phyloP scores from a whole-genome alignment of 2,113 vertebrate genomes.

The Rhabdornis inornatus region DNA sequence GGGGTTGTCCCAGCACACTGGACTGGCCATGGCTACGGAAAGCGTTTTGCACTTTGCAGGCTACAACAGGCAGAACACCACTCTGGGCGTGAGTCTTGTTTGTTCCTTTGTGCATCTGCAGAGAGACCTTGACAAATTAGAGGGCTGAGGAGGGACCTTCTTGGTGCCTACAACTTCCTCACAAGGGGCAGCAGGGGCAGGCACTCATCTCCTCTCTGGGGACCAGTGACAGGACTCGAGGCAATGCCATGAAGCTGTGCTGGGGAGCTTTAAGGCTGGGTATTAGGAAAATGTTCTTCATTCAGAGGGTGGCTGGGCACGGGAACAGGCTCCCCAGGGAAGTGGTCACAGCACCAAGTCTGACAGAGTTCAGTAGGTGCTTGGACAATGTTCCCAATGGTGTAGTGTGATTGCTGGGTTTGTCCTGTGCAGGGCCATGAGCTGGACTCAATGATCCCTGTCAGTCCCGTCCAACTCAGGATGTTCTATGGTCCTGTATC shows the following conservation, averaged over 20 bases:
- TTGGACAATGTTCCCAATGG: neutral
- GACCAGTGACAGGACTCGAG: neutral
- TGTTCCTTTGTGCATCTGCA: neutral
- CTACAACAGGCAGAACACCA: constrained; percentile 93
- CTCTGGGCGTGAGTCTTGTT: constrained; percentile 86
- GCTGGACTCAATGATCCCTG: neutral
- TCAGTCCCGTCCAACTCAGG: neutral
- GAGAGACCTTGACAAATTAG: neutral
- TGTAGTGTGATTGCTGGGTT: neutral
- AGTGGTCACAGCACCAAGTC: neutral
- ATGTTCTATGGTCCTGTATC: neutral
- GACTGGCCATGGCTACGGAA: constrained; percentile 95
- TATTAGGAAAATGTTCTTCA: neutral
- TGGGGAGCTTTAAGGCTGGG: neutral
- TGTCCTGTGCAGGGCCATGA: neutral
- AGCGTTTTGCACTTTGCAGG: constrained; percentile 93
- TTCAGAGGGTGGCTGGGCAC: neutral
- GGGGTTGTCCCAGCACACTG: constrained; percentile 93
- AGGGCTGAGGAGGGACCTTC: neutral
- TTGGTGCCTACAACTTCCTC: neutral
- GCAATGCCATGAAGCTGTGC: neutral
- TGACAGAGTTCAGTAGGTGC: neutral
- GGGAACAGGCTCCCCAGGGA: neutral
- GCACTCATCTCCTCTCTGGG: neutral
- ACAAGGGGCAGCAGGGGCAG: neutral